Percentiles rank a stretch among this genome's conserved stretches.
These are phyloP conservation scores for Coenobita brevimanus DNA, from an alignment of 1,140 invertebrate genomes.

Conservation along the genomic window DNA sequence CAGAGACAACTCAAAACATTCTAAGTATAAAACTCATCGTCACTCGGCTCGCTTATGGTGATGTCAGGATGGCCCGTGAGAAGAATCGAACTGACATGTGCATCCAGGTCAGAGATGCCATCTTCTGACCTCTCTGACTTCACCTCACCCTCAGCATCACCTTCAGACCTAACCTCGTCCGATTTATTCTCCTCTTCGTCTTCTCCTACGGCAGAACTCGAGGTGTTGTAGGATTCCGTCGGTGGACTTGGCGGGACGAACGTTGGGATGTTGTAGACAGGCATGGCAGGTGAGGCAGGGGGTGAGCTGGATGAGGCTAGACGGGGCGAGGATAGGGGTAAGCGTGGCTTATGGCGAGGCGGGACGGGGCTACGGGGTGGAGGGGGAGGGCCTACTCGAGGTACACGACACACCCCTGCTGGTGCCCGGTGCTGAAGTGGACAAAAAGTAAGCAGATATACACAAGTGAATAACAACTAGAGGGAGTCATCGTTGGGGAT, in stretches of 20 bases:
- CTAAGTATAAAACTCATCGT: conserved; percentile 46
- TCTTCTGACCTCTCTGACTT: not conserved
- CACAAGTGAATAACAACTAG: too few relatives aligned
- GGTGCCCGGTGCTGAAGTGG: conserved; percentile 57
- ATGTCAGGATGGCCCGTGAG: conserved; percentile 43
- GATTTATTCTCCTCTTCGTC: not conserved
- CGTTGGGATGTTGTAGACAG: too few relatives aligned
- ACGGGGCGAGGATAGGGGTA: not conserved
- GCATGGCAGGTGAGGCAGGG: too few relatives aligned
- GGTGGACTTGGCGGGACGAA: not conserved
- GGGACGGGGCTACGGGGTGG: conserved; percentile 7
- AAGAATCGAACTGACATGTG: conserved; percentile 36
- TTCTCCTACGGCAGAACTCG: conserved; percentile 49
- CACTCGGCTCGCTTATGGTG: conserved; percentile 53
- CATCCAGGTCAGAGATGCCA: conserved; percentile 29
- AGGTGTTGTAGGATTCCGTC: conserved; percentile 31
- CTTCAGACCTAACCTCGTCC: not conserved
- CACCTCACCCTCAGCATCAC: not conserved
- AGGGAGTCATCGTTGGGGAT: too few relatives aligned
- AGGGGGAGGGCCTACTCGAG: conserved; percentile 43
- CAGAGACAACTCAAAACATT: too few relatives aligned
- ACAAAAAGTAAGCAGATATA: not conserved
- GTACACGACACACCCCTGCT: conserved; percentile 50
- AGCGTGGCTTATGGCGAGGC: not conserved
- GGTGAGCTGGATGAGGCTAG: conserved; percentile 1